Conservation (phyloP, 2,113 vertebrate species). For the Cathartes aura region DNA sequence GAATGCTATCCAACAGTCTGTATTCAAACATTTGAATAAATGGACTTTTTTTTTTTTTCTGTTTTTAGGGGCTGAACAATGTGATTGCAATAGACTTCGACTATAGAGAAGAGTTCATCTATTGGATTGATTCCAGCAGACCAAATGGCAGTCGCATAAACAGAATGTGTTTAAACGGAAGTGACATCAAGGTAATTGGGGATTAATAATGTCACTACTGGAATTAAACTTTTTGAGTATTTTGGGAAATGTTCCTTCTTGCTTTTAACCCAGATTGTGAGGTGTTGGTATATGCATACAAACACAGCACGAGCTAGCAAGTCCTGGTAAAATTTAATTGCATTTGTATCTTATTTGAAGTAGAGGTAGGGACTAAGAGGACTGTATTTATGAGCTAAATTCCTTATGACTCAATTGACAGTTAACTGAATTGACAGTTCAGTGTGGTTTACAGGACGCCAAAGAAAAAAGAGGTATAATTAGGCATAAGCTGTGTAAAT, state of each 20-base stretch:
- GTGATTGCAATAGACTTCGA: slow-evolving; percentile 97
- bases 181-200: slow-evolving; percentile 89
- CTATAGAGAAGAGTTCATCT: slow-evolving; percentile 97
- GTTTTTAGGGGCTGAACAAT: slow-evolving; percentile 91
- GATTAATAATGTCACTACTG: not conserved
- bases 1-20: not conserved
- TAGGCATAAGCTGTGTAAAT: not conserved
- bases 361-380: not conserved
- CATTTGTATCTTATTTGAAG: not conserved
- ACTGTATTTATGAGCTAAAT: not conserved
- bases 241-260: not conserved
- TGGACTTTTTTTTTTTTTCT: not conserved
- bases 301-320: not conserved
- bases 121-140: slow-evolving; percentile 97
- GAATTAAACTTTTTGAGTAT: not conserved
- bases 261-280: not conserved
- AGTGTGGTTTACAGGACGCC: not conserved
- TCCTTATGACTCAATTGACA: not conserved
- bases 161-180: slow-evolving; percentile 95
- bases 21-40: not conserved
- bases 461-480: not conserved
- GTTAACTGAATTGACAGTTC: not conserved
- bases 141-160: slow-evolving; percentile 96
- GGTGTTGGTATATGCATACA: not conserved
- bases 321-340: not conserved